Evolutionary conservation across 2,888 invertebrate species (phyloP).

Genomic region (Drosophila cyrtoloma): DNA sequence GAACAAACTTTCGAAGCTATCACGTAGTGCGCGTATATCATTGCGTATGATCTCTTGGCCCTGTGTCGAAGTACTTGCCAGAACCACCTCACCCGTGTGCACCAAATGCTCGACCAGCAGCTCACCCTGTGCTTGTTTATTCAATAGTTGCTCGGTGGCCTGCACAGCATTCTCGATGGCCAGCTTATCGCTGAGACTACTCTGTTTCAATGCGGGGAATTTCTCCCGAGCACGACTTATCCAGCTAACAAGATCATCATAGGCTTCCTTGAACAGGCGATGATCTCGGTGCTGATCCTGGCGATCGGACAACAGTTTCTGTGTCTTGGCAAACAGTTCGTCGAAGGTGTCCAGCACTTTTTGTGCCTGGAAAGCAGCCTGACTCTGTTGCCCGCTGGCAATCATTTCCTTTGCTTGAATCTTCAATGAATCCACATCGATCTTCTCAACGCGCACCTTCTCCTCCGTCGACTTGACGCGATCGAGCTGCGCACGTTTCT

Average conservation of each 20-base stretch:
- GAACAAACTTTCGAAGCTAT: constrained; percentile 93
- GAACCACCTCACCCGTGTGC: constrained; percentile 94
- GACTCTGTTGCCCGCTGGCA: constrained; percentile 93
- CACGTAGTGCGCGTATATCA: constrained; percentile 93
- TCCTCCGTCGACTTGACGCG: constrained; percentile 94
- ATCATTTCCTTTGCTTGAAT: constrained; percentile 94
- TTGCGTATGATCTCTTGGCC: constrained; percentile 93
- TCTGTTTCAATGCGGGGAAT: constrained; percentile 93
- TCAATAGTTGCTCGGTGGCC: constrained; percentile 93
- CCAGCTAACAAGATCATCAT: constrained; percentile 96
- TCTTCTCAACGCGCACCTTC: constrained; percentile 94
- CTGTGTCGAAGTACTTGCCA: constrained; percentile 92
- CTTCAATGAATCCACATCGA: constrained; percentile 94
- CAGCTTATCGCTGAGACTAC: constrained; percentile 93
- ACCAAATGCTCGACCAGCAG: constrained; percentile 93
- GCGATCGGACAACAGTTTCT: constrained; percentile 91
- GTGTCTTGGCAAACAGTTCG: constrained; percentile 90
- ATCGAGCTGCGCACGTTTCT: constrained; percentile 94
- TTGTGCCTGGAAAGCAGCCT: constrained; percentile 93
- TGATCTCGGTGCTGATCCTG: constrained; percentile 96
- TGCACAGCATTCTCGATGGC: constrained; percentile 95
- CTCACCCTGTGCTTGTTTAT: constrained; percentile 96
- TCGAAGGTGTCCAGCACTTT: constrained; percentile 94
- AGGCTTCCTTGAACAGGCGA: constrained; percentile 94
- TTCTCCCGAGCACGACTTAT: constrained; percentile 94